Evolutionary conservation across 2,888 invertebrate species (phyloP).

Genomic region (Caenorhabditis imperialis): DNA sequence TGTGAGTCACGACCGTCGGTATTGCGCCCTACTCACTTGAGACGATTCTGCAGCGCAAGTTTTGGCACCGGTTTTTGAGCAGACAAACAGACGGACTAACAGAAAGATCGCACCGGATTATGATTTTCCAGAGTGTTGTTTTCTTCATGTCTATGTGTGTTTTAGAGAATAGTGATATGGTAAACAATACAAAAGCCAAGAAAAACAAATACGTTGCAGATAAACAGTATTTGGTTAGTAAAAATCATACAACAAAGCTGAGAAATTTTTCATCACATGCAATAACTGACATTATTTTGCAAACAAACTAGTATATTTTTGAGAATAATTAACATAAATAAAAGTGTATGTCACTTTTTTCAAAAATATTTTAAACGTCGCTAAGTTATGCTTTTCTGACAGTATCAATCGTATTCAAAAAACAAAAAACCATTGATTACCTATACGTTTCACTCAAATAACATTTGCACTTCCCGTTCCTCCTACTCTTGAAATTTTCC

Average conservation of each 20-base stretch:
- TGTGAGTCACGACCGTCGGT: constrained; percentile 49
- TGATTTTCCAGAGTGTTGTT: constrained; percentile 21
- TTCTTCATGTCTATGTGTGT: constrained; percentile 13
- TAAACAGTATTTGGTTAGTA: no score
- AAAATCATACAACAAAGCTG: no score
- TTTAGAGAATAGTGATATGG: constrained; percentile 36
- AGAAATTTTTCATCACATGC: no score
- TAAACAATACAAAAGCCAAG: constrained; percentile 18
- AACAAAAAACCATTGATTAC: no score
- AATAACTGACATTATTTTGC: no score
- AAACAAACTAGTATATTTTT: not conserved
- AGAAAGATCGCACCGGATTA: constrained; percentile 1
- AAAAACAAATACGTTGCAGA: no score
- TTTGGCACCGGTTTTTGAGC: constrained; percentile 50
- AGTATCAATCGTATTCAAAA: no score
- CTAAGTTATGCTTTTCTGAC: no score
- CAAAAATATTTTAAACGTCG: no score
- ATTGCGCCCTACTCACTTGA: not conserved
- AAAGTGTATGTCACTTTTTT: no score
- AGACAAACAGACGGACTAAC: constrained; percentile 10
- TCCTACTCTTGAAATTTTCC: constrained; percentile 1
- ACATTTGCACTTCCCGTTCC: not conserved
- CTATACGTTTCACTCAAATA: no score
- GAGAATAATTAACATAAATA: not conserved
- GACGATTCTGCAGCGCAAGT: constrained; percentile 28